Evolutionary conservation across 2,888 invertebrate species (phyloP), one percentile per base, ranked within the genome.

Genomic region (Linhomoeus sp.): DNA sequence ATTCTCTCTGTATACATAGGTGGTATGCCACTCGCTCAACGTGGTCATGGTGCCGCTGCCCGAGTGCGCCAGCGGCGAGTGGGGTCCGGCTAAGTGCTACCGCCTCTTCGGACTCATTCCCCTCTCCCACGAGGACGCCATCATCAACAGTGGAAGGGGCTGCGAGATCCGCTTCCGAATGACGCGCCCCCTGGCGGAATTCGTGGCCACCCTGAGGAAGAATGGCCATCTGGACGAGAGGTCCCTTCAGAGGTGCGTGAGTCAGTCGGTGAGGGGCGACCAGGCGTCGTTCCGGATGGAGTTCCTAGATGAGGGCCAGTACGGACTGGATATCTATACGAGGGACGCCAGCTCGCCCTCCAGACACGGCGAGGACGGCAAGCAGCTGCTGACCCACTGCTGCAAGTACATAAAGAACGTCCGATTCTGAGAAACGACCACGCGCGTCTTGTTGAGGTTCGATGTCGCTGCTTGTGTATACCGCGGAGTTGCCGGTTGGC

Each of bases 31-130:
- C 52, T 83, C 85, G 57, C 72, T 94, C 48, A 84, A 85, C 65
- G 92, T 92, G 0, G 90, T 94, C 41, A 97, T 94, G 94, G 71
- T 94, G 22, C 94, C 97, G 0, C 70, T 97, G 52, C 97, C 97
- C 0, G 90, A 92, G 68, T 90, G 94, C 67, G 92, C 94, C 12
- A 86, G 87, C 56, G 94, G 94, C 17, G 94, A 97, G 71, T 97
- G 94, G 94, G 94, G 97, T 2, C 94, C 94, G 3, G 87, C 87
- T 41, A 97, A 97, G 67, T 22, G 23, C 36, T 84, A 84, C 19
- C 75, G 92, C 53, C 77, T 94, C 33, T 94, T 94, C 63, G 88
- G 88, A 2, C 75, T 94, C 25, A 61, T 67, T 14, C 72, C 74
- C 1, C 55, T 72, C 44, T 71, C 70, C 43, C 73, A 75, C 63